Evolutionary conservation across 2,113 vertebrate species (phyloP).

Genomic region (Lagopus leucura): DNA sequence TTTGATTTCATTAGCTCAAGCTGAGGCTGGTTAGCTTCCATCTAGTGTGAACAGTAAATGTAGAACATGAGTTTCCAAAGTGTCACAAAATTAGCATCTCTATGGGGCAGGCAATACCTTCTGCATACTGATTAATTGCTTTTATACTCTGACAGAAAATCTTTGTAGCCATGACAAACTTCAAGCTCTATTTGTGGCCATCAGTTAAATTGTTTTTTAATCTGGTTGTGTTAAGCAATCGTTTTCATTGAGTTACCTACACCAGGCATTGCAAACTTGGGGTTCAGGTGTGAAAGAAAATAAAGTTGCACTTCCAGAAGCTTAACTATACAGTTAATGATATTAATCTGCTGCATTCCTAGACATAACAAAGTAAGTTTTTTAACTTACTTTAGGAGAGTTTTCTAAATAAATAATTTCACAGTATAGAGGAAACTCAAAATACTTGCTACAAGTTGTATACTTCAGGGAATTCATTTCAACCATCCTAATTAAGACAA

Average conservation of each 20-base stretch:
- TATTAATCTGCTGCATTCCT: not conserved
- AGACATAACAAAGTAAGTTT: not conserved
- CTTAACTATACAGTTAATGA: not conserved
- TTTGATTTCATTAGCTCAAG: constrained; percentile 48
- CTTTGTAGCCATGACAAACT: constrained; percentile 87
- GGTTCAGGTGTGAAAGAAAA: not conserved
- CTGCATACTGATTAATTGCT: constrained; percentile 90
- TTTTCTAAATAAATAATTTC: not conserved
- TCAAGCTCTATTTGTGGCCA: constrained; percentile 80
- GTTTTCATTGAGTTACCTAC: constrained; percentile 17
- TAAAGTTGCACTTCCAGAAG: not conserved
- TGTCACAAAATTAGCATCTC: constrained; percentile 88
- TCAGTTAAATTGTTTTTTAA: constrained; percentile 77
- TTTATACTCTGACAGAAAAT: constrained; percentile 85
- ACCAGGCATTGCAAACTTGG: not conserved
- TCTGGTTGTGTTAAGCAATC: constrained; percentile 16
- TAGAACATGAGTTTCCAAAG: constrained; percentile 83
- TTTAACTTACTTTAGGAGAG: not conserved
- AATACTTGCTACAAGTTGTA: not conserved
- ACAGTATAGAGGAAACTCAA: not conserved
- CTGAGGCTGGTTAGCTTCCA: constrained; percentile 77
- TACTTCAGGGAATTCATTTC: not conserved
- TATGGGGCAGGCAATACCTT: constrained; percentile 82
- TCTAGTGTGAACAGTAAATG: constrained; percentile 80
- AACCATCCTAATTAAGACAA: not conserved